Evolutionary conservation across 2,888 invertebrate genomes (phyloP).

Genomic region (Digitonthophagus gazella): DNA sequence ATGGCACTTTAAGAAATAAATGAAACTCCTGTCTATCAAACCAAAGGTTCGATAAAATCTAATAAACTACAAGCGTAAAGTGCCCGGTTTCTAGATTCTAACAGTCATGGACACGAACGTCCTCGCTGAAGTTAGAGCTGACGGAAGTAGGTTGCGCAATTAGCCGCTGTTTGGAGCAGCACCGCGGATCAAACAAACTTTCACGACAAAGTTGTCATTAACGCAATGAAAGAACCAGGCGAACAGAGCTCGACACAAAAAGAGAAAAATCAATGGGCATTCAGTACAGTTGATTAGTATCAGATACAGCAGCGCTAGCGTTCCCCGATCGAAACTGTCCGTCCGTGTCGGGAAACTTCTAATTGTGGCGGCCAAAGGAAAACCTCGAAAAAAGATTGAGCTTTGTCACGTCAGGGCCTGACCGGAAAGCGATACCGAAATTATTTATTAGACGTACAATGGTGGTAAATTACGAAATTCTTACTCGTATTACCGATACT

Average conservation of each 20-base stretch:
- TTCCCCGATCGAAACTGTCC: not conserved
- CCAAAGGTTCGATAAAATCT: not conserved
- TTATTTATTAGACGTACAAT: not conserved
- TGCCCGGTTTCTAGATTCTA: not conserved
- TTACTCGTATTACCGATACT: too few species aligned
- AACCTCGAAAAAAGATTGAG: not conserved
- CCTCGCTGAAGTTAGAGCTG: constrained; percentile 11
- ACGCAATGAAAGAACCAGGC: constrained; percentile 19
- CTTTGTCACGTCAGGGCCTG: not conserved
- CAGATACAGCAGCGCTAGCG: constrained; percentile 1
- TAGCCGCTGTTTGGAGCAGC: constrained; percentile 20
- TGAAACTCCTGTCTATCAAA: not conserved
- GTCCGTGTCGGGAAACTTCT: not conserved
- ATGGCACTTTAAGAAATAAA: not conserved
- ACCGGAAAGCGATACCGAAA: not conserved
- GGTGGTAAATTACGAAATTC: too few species aligned
- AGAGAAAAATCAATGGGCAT: constrained; percentile 18
- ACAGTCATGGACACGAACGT: not conserved
- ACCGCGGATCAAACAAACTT: constrained; percentile 21
- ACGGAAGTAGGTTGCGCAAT: constrained; percentile 18
- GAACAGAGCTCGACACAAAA: constrained; percentile 6
- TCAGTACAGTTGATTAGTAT: constrained; percentile 20
- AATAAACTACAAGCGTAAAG: not conserved
- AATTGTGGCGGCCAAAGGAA: not conserved
- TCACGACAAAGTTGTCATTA: constrained; percentile 21